Evolutionary conservation across 1,140 invertebrate species (phyloP).

Genomic region (Neodiprion pinetum): DNA sequence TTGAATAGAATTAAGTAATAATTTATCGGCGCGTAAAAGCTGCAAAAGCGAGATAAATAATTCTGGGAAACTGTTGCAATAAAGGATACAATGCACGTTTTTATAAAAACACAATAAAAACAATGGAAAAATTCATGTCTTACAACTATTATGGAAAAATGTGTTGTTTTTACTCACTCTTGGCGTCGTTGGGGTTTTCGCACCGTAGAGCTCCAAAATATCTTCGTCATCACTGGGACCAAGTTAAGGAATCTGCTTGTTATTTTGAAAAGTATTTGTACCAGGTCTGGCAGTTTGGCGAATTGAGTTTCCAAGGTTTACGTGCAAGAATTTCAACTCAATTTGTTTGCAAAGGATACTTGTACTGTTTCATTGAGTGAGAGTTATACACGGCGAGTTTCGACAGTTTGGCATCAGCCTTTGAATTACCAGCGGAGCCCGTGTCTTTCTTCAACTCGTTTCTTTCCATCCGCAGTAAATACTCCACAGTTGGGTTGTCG

Average conservation of each 20-base stretch:
- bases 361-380: conserved; percentile 6
- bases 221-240: conserved; percentile 39
- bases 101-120: no score
- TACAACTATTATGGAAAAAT: no score
- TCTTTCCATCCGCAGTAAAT: conserved; percentile 46
- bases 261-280: no score
- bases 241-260: conserved; percentile 14
- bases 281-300: no score
- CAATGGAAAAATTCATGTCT: no score
- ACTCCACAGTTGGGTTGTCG: conserved; percentile 45
- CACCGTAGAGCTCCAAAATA: conserved; percentile 48
- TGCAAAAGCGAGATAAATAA: no score
- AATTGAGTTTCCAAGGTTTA: no score
- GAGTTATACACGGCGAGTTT: conserved; percentile 23
- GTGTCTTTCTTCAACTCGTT: conserved; percentile 32
- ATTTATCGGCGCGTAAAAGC: no score
- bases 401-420: conserved; percentile 13
- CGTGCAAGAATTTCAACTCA: no score
- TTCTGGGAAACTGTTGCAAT: no score
- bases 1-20: no score
- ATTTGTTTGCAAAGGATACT: conserved; percentile 13
- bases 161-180: conserved; percentile 33
- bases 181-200: conserved; percentile 25
- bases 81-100: no score
- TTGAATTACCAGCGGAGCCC: background rate